Evolutionary conservation across 1,140 invertebrate species (phyloP).

Genomic region (Eupristina koningsbergeri): DNA sequence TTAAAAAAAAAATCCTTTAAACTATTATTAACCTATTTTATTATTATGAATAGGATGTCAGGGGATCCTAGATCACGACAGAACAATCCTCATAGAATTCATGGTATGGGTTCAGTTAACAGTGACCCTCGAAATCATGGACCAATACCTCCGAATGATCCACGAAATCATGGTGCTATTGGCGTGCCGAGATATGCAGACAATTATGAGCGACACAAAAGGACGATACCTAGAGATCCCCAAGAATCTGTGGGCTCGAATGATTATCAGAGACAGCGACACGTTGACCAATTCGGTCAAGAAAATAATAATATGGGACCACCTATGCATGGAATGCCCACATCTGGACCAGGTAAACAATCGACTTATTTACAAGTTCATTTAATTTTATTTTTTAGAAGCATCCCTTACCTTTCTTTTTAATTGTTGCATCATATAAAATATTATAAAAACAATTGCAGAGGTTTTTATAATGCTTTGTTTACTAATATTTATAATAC

Average conservation of each 20-base stretch:
- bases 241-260: not conserved
- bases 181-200: constrained; percentile 60
- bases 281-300: constrained; percentile 23
- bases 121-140: constrained; percentile 28
- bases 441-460: too few species aligned
- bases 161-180: not conserved
- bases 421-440: too few species aligned
- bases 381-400: not conserved
- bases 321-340: constrained; percentile 8
- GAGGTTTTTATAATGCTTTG: too few species aligned
- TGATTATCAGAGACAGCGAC: constrained; percentile 41
- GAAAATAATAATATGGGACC: constrained; percentile 5
- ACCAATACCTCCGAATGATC: constrained; percentile 1
- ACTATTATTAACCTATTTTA: not conserved
- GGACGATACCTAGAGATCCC: constrained; percentile 23
- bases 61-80: constrained; percentile 25
- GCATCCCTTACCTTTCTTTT: too few species aligned
- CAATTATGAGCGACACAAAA: constrained; percentile 62
- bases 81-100: constrained; percentile 22
- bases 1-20: too few species aligned
- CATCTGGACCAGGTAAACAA: constrained; percentile 4
- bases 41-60: constrained; percentile 20
- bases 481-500: too few species aligned
- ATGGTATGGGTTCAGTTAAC: not conserved
- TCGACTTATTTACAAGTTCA: not conserved